These are phyloP conservation scores for Neodiprion virginianus DNA, from an alignment of 1,140 invertebrate species.

Conservation along the genomic window DNA sequence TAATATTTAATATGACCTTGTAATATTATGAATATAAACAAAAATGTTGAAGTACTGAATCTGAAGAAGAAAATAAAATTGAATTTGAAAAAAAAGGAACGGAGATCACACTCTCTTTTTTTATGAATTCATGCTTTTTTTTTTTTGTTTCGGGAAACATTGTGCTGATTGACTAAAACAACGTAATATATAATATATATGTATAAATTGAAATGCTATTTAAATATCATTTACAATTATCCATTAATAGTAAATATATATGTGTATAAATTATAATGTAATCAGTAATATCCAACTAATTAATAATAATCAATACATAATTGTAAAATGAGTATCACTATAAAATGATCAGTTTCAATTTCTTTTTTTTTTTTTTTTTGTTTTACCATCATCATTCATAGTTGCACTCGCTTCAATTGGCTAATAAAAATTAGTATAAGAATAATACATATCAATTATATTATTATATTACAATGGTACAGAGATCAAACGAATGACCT, in stretches of 20 bases:
- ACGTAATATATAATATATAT: background rate
- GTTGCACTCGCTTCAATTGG: slow-evolving; percentile 42
- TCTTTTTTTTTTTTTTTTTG: slow-evolving; percentile 23
- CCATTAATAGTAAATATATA: background rate
- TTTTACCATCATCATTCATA: background rate
- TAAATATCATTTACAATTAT: slow-evolving; percentile 49
- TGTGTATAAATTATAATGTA: slow-evolving; percentile 39
- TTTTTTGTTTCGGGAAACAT: background rate
- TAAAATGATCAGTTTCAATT: slow-evolving; percentile 27
- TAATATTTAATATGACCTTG: background rate
- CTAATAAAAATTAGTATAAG: slow-evolving; percentile 54
- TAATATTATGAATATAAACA: too few relatives aligned
- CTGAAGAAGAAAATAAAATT: slow-evolving; percentile 7
- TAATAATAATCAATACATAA: slow-evolving; percentile 42
- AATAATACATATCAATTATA: slow-evolving; percentile 45
- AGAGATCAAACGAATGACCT: slow-evolving; percentile 57
- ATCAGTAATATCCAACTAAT: slow-evolving; percentile 36
- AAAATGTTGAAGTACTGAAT: background rate
- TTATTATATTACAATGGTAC: slow-evolving; percentile 54
- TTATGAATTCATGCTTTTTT: slow-evolving; percentile 1
- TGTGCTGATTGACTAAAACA: background rate
- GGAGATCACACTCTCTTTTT: background rate
- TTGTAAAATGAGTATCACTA: slow-evolving; percentile 38
- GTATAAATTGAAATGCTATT: slow-evolving; percentile 30
- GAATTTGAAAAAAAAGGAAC: background rate